Evolutionary conservation across 35 echinoderm and acorn worm genomes (phyloP), one percentile per base, ranked within the genome.

Genomic region (Diadema setosum): DNA sequence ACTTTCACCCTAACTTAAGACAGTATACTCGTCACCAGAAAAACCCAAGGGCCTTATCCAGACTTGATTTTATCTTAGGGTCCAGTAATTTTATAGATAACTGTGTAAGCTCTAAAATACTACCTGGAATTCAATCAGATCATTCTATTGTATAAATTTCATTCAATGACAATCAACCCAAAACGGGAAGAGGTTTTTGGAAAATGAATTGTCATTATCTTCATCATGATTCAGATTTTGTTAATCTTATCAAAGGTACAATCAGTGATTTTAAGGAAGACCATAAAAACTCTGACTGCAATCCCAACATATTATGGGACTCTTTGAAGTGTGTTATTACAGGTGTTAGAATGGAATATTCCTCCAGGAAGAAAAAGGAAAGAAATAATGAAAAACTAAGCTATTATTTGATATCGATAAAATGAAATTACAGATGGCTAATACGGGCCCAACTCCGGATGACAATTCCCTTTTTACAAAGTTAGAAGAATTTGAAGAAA

Each of bases 271-370:
- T 82, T 27, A 82, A 82, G 32, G 40, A 48, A 45, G 30, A 26
- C 52, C 80, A 82, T 18, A n/a, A 45, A 27, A 82, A 82, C 24
- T 82, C 80, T n/a, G 39, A 44, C 16, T 82, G 80, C 52, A 82
- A 82, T 50, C 80, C 80, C 5, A 82, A 82, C 36, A 45, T n/a
- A n/a, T 82, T 82, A 46, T 82, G 21, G 80, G 80, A 82, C 44
- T 82, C 80, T 27, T 26, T 82, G 40, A 82, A 82, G 44, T 82
- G 80, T 49, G 44, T 49, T n/a, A 82, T 82, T 82, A 30, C 80
- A n/a, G 80, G 80, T 46, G 39, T 46, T 46, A 45, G 80, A 49
- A 50, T 49, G 23, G 39, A 82, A 49, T 82, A 82, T 82, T 46
- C 39, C 18, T 26, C 23, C 24, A 82, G 80, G 45, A 82, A 82